Evolutionary conservation across 1,140 invertebrate species (phyloP).

Genomic region (Danaus plexippus): DNA sequence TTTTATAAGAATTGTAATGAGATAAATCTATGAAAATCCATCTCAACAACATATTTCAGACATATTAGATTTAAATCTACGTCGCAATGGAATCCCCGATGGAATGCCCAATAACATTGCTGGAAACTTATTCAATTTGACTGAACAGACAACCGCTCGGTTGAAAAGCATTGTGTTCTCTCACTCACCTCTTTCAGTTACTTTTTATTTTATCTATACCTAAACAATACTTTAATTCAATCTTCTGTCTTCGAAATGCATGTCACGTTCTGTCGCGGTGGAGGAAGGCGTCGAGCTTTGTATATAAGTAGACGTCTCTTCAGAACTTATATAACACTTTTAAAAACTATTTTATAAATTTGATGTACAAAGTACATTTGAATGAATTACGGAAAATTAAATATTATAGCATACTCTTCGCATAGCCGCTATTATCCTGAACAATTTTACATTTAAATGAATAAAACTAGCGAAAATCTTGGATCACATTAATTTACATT

Average conservation of each 20-base stretch:
- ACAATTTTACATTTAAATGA: too few species aligned
- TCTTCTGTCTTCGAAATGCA: slow-evolving; percentile 48
- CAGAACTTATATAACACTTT: too few species aligned
- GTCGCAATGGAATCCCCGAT: slow-evolving; percentile 38
- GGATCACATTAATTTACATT: too few species aligned
- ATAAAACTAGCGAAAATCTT: too few species aligned
- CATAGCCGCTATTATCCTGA: too few species aligned
- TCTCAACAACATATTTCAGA: slow-evolving; percentile 28
- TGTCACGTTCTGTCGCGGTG: slow-evolving; percentile 45
- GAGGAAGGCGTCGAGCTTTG: slow-evolving; percentile 13
- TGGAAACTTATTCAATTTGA: slow-evolving; percentile 64
- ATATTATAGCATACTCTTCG: too few species aligned
- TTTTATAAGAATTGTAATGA: background rate
- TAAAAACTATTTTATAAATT: background rate
- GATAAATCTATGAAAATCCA: slow-evolving; percentile 10
- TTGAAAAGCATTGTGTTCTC: slow-evolving; percentile 55
- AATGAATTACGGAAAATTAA: too few species aligned
- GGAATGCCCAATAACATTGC: slow-evolving; percentile 56
- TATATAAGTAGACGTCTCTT: background rate
- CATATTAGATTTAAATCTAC: slow-evolving; percentile 45
- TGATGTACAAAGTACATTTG: slow-evolving; percentile 21
- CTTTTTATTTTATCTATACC: slow-evolving; percentile 49
- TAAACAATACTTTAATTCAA: slow-evolving; percentile 60
- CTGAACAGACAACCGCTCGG: slow-evolving; percentile 57
- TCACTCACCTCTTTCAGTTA: slow-evolving; percentile 38